A percentile compares a stretch with the other conserved stretches of the same genome.
Conservation (phyloP, 2,113 vertebrate genomes). For the Glaucidium brasilianum region DNA sequence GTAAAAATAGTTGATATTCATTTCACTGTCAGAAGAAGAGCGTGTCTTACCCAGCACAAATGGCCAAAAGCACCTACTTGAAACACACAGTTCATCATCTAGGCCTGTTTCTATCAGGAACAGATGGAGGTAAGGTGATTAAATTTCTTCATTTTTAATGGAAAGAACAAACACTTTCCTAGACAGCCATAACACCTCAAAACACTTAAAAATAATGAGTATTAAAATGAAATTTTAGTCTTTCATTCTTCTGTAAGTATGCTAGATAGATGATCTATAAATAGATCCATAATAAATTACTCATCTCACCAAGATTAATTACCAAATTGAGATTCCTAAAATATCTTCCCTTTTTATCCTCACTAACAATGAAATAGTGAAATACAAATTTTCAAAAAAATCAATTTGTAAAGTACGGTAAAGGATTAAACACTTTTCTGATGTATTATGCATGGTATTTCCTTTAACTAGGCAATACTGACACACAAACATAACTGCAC, state of each 20-base stretch:
- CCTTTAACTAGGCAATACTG: neutral
- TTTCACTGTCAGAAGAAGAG: neutral
- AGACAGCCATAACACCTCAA: neutral
- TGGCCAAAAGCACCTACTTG: neutral
- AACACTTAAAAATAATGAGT: conserved; percentile 14
- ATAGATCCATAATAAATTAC: conserved; percentile 40
- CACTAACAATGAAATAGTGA: neutral
- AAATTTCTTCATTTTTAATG: conserved; percentile 34
- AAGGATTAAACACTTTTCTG: neutral
- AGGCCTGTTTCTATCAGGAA: neutral
- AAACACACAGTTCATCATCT: neutral
- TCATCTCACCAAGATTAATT: conserved; percentile 21
- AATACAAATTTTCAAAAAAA: neutral
- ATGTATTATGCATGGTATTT: neutral
- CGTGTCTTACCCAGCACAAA: neutral
- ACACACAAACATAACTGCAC: neutral
- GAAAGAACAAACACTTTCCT: conserved; percentile 37
- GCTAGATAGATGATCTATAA: conserved; percentile 13
- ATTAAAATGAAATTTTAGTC: conserved; percentile 14
- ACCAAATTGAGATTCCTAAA: conserved; percentile 24
- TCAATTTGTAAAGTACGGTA: neutral
- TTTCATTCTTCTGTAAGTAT: conserved; percentile 25
- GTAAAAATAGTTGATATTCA: neutral
- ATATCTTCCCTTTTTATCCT: neutral
- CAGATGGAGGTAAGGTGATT: conserved; percentile 35